phyloP scores from a whole-genome alignment of 92 coral and sea anemone species.

The Diadumene lineata region DNA sequence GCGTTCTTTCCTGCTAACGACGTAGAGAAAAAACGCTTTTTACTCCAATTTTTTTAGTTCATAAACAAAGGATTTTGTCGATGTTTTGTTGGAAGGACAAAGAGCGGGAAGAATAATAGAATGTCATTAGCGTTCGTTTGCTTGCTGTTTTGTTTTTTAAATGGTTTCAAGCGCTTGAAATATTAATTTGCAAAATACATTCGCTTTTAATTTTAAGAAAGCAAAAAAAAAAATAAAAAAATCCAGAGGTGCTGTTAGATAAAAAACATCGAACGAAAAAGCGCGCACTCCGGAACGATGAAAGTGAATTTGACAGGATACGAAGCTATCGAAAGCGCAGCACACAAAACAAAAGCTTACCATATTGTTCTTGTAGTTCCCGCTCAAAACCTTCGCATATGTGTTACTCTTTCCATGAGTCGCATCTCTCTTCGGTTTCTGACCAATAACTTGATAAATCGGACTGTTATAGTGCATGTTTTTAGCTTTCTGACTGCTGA shows the following conservation, averaged over 20 bases:
- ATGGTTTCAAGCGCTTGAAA: constrained; percentile 13
- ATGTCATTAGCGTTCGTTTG: not conserved
- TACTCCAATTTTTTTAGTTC: not conserved
- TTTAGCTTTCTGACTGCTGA: constrained; percentile 79
- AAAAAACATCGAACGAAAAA: not conserved
- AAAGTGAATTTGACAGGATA: not conserved
- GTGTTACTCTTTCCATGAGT: constrained; percentile 49
- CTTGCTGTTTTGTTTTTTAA: not conserved
- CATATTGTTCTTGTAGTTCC: constrained; percentile 40
- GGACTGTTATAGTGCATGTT: constrained; percentile 61
- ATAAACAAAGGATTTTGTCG: not conserved
- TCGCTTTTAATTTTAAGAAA: not conserved
- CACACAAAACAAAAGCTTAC: constrained; percentile 58
- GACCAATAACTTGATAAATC: constrained; percentile 53
- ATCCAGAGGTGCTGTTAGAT: not conserved
- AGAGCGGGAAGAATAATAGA: constrained; percentile 1
- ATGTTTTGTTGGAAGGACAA: not conserved
- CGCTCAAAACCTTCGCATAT: constrained; percentile 63
- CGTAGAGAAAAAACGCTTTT: no score
- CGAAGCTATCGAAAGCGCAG: not conserved
- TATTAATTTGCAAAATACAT: constrained; percentile 5
- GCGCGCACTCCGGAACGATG: not conserved
- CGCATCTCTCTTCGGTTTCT: constrained; percentile 59
- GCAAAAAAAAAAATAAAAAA: not conserved
- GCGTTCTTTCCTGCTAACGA: no score